phyloP scores from a whole-genome alignment of 1,140 invertebrate genomes.

The Apocrypta bakeri region DNA sequence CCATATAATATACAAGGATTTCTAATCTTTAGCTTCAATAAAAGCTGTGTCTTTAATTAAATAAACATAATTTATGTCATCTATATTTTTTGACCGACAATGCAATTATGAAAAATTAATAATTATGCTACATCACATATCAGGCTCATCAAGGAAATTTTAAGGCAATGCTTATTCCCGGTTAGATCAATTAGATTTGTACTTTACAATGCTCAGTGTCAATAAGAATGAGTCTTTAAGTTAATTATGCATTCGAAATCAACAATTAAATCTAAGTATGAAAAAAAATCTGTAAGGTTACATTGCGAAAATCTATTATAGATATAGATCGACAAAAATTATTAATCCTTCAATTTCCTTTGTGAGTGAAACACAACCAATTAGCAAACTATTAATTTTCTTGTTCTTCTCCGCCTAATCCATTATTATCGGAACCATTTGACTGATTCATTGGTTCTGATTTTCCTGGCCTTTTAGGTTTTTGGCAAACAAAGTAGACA shows the following conservation, averaged over 20 bases:
- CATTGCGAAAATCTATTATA: conserved; percentile 37
- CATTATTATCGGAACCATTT: conserved; percentile 66
- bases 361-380: conserved; percentile 48
- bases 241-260: conserved; percentile 15
- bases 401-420: conserved; percentile 59
- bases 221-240: background rate
- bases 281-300: conserved; percentile 5
- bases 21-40: conserved; percentile 18
- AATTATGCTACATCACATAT: conserved; percentile 58
- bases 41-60: conserved; percentile 27
- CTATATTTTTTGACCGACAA: conserved; percentile 51
- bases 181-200: conserved; percentile 39
- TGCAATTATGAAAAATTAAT: conserved; percentile 50
- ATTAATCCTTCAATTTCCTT: conserved; percentile 50
- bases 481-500: conserved; percentile 91
- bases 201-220: conserved; percentile 18
- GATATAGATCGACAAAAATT: conserved; percentile 14
- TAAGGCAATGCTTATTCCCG: conserved; percentile 40
- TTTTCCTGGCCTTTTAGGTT: conserved; percentile 73
- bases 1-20: background rate
- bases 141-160: conserved; percentile 50
- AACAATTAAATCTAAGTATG: conserved; percentile 27
- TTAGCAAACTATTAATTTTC: conserved; percentile 59
- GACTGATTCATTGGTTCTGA: conserved; percentile 53
- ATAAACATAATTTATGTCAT: conserved; percentile 40